These are phyloP conservation scores for Ophioderma brevispina DNA, from an alignment of 35 echinoderm and acorn worm species.

Conservation along the genomic window DNA sequence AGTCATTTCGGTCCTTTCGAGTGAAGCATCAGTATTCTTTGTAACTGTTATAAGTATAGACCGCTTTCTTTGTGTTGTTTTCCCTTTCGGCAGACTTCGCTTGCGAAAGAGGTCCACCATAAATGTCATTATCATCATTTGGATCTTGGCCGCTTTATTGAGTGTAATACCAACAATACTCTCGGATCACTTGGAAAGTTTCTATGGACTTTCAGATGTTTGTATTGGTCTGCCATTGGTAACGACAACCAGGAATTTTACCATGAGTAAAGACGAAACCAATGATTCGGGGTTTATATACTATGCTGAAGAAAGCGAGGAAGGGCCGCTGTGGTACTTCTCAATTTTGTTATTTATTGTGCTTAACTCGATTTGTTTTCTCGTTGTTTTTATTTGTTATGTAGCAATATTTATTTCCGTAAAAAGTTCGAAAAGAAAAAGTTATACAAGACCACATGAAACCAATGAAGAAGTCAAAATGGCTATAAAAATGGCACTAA, in stretches of 20 bases:
- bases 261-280: neutral
- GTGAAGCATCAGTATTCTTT: conserved; percentile 44
- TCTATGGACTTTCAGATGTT: conserved; percentile 63
- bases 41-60: conserved; percentile 59
- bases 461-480: conserved; percentile 37
- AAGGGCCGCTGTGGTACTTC: conserved; percentile 45
- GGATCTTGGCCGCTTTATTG: conserved; percentile 9
- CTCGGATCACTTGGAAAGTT: neutral
- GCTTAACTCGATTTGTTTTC: conserved; percentile 50
- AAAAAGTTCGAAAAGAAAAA: neutral
- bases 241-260: conserved; percentile 16
- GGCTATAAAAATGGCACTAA: conserved; percentile 37
- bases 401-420: conserved; percentile 47
- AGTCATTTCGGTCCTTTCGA: conserved; percentile 45
- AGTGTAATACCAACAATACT: conserved; percentile 35
- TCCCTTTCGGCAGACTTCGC: conserved; percentile 45
- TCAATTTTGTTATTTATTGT: conserved; percentile 52
- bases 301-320: neutral
- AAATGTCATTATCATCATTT: neutral
- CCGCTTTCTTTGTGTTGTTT: conserved; percentile 59
- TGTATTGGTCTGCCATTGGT: conserved; percentile 56
- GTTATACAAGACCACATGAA: neutral
- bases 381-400: conserved; percentile 37
- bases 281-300: neutral
- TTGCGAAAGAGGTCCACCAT: neutral